Base-by-base conservation (phyloP, 1,140 invertebrate genomes). In the Drosophila eugracilis region DNA sequence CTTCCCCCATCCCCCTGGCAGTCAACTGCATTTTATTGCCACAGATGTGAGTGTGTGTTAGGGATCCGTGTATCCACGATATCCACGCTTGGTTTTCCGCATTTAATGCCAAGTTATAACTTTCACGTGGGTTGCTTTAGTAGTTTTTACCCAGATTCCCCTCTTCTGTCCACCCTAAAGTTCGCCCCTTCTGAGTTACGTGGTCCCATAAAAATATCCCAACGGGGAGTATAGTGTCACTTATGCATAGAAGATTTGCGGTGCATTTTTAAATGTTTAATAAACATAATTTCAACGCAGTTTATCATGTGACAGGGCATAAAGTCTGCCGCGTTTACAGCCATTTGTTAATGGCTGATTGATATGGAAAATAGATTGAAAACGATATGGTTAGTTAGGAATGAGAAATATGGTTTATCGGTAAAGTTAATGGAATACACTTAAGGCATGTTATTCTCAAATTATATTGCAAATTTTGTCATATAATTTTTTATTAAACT, bases 21-120 rank as follows among this genome's bases (percentile, higher is more conserved):
- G 47, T 58, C 73, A 85, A 86, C 80, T 80, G 80, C 81, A 86
- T 85, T 85, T 85, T 86, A 85, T 85, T 86, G 73, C 66, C 50
- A 42, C 59, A 53, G 47, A 28, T 79, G 57, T 37, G 54, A 47
- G 24, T 45, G 26, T 7, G 52, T 44, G 42, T 50, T 58, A 41
- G 55, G 76, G 32, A 67, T 60, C 75, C 76, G 57, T 73, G 62
- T 53, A 70, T 53, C 55, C 62, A 59, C 59, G 75, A 57, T 74
- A 77, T 76, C 66, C 57, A 73, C 73, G 81, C 73, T 86, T 42
- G 53, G 76, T 77, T 85, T 80, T 80, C 30, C 57, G 52, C 80
- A 73, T 84, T 84, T 80, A 80, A 75, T 77, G 66, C 50, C 77
- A 80, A 77, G 80, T 86, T 72, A 73, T 86, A 86, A 77, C 81